Evolutionary conservation across 2,888 invertebrate species (phyloP), one percentile per base, ranked within the genome.

Genomic region (Epinotia bilunana): DNA sequence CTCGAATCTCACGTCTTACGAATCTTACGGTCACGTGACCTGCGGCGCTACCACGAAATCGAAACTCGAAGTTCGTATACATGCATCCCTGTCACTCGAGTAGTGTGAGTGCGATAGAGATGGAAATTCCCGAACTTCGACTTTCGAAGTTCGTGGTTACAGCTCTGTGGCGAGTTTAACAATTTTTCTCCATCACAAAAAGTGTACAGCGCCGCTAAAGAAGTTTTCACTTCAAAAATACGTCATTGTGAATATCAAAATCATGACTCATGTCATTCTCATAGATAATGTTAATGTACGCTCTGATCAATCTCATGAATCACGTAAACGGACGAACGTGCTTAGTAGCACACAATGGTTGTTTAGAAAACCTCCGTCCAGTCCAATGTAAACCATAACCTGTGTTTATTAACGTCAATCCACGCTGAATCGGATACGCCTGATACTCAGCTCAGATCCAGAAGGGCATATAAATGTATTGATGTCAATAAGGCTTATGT

Each of bases 251-350:
- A 55, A 5, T 12, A 23, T 20, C n/a, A n/a, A n/a, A n/a, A n/a
- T n/a, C n/a, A n/a, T 13, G 23, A 12, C 13, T 61, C 33, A n/a
- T 28, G 16, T 9, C 60, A 33, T 61, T 33, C 16, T 23, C 33
- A 61, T 39, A 39, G 9, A 39, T 39, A 33, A 2, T 60, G 23
- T 13, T 9, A 33, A 9, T 33, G n/a, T n/a, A 5, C 6, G n/a
- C 33, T 33, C 33, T 33, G n/a, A 33, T 61, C n/a, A 13, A 61
- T 61, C n/a, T 33, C 61, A 61, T 61, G 61, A 61, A 61, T 33
- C 33, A 61, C 61, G 61, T 61, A n/a, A 61, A 61, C 61, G 16
- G 33, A 33, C 60, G 39, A 20, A 28, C 23, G 61, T 28, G n/a
- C 33, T 16, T n/a, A n/a, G n/a, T n/a, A n/a, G 28, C 28, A 61